Evolutionary conservation across 2,888 invertebrate species (phyloP).

Genomic region (Mesochorus sp.): DNA sequence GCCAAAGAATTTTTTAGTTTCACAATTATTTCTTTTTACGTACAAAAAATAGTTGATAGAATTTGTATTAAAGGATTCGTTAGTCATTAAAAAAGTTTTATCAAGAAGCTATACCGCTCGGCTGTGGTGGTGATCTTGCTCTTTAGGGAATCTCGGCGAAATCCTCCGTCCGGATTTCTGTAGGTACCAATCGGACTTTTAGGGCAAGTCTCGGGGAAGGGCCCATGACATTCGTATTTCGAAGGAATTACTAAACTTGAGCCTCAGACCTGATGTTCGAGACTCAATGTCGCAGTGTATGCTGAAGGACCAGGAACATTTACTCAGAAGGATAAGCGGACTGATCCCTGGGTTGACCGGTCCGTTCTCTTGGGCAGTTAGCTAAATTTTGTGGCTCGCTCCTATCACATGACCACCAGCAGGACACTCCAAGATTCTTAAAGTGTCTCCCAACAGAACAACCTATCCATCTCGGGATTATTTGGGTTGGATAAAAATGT

Average conservation of each 20-base stretch:
- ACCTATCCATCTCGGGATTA: constrained; percentile 33
- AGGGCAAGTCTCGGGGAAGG: constrained; percentile 18
- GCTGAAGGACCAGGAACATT: constrained; percentile 62
- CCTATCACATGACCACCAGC: constrained; percentile 72
- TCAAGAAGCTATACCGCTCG: constrained; percentile 27
- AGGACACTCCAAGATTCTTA: constrained; percentile 62
- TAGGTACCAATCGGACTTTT: constrained; percentile 26
- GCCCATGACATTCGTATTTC: constrained; percentile 50
- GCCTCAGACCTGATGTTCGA: constrained; percentile 51
- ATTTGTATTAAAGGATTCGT: constrained; percentile 3
- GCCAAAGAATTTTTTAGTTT: not conserved
- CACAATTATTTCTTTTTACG: not conserved
- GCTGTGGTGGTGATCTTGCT: constrained; percentile 19
- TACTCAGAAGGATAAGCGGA: constrained; percentile 75
- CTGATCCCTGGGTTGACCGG: constrained; percentile 71
- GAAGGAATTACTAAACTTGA: constrained; percentile 59
- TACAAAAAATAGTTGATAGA: constrained; percentile 3
- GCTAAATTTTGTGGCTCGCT: constrained; percentile 70
- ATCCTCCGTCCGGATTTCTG: constrained; percentile 52
- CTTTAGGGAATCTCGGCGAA: constrained; percentile 52
- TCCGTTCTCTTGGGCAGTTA: constrained; percentile 62
- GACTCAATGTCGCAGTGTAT: constrained; percentile 56
- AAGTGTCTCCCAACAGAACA: constrained; percentile 52
- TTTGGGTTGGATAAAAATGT: constrained; percentile 73
- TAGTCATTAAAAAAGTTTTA: constrained; percentile 49